Conservation (phyloP, 2,797 vertebrate genomes). For the Oceanodroma leucorhoa region DNA sequence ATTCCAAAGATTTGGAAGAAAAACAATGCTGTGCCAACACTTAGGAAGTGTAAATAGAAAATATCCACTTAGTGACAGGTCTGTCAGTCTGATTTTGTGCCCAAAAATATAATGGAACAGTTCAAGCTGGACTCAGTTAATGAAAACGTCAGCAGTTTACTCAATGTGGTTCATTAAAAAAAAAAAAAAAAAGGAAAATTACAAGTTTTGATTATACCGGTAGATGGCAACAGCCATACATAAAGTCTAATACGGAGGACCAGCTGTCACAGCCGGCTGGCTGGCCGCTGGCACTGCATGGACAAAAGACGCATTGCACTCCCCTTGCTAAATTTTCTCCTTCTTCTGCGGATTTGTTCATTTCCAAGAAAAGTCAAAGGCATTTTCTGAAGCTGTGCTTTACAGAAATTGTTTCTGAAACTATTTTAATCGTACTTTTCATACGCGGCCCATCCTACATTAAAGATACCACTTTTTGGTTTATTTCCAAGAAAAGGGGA, state of each 20-base stretch:
- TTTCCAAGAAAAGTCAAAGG: not conserved
- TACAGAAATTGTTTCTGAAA: not conserved
- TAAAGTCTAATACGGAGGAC: not conserved
- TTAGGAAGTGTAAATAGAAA: not conserved
- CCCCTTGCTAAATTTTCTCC: not conserved
- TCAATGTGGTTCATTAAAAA: not conserved
- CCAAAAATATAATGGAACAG: not conserved
- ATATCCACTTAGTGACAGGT: not conserved
- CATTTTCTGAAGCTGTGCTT: not conserved
- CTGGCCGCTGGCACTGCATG: not conserved
- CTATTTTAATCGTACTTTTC: not conserved
- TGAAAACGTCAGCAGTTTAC: not conserved
- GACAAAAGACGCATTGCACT: not conserved
- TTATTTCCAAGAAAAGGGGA: not conserved
- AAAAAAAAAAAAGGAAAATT: not conserved
- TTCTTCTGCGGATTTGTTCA: not conserved
- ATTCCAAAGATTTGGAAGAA: not conserved
- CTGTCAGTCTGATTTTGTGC: not conserved
- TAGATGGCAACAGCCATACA: not conserved
- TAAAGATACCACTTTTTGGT: not conserved
- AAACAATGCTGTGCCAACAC: not conserved
- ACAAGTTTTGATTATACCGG: not conserved
- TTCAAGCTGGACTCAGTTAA: not conserved
- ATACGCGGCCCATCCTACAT: rapidly evolving
- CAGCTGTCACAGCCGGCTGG: rapidly evolving